Evolutionary conservation across 2,113 vertebrate species (phyloP), one percentile per base, ranked within the genome.

Genomic region (Sceloporus tristichus): DNA sequence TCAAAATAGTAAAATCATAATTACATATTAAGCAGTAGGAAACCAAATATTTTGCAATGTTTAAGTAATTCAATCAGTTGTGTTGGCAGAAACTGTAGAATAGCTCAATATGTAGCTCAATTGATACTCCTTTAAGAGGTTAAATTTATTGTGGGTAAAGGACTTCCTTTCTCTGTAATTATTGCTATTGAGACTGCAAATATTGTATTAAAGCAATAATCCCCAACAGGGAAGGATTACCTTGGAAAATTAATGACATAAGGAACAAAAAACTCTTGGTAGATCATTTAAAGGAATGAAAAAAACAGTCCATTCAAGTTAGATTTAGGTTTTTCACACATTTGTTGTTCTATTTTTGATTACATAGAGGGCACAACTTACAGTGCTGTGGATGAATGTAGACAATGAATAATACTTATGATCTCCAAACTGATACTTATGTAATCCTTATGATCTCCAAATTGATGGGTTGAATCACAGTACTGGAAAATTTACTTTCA

Each of bases 11-110:
- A 89, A 85, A 92, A 89, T 85, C 71, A 80, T 73, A 82, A 59
- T 82, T 74, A 53, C 11, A 87, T 78, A 76, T 48, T 66, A 91
- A 85, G 82, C 65, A 79, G 18, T 75, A 89, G 76, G 82, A 90
- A 19, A 90, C 77, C 66, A 91, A 85, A 56, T 87, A 86, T 87
- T 85, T 92, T 89, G 90, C 38, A 84, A 80, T 85, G 79, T 88
- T 91, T 86, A 85, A 88, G 91, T 77, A 14, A 19, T 79, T 79
- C 34, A 90, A 75, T 87, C 87, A 84, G 23, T 91, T 88, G 86
- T 83, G 89, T 83, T 90, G 27, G 87, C 82, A 89, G 71, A 85
- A 88, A 87, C 53, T 85, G 70, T 1, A 87, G n/a, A 87, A 82
- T 70, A 87, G 34, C 19, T 40, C 68, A 77, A 83, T 48, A 27